Base-by-base conservation (phyloP, 2,797 vertebrate genomes). In the Trematomus bernacchii region DNA sequence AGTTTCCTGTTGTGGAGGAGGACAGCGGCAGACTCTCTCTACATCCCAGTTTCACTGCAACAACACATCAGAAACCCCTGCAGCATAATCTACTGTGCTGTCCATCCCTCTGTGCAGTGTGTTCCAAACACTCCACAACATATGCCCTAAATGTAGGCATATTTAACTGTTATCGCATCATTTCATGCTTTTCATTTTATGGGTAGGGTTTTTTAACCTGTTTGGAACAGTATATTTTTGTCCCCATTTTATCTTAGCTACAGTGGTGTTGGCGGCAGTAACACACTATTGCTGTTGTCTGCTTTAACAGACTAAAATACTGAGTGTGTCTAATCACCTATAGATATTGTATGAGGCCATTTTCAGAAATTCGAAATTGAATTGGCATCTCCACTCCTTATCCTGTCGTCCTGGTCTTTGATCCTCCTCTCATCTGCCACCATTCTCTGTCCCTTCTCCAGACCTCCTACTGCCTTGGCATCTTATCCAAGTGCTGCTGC, bases 401-500 rank as follows among this genome's bases (percentile, higher is more conserved):
- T 89, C 77, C 77, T 76, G 83, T 76, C 72, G 50, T 83, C 70
- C 71, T 77, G 81, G 67, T 89, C 85, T 92, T 91, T 92, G 87
- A 93, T 92, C 89, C 82, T 84, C 79, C 76, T 88, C 81, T 90
- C 86, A 88, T 88, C 84, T 88, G 80, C 77, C 76, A 88, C 66
- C 77, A 46, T 83, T 85, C 72, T 84, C 79, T 77, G 85, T 88
- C 87, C 75, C 73, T 68, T 71, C 82, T 83, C 88, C 87, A 91
- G 85, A 85, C 86, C 86, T 82, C 89, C 89, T 71, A 83, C 89
- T 77, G 79, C 72, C 72, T 82, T 87, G 88, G 79, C 87, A 27
- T 68, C 63, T 46, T 80, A 74, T 89, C 75, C 80, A 46, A 72
- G 71, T 63, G 75, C 80, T 87, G 76, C 50, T 69, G 57, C 58